Evolutionary conservation across 2,888 invertebrate genomes (phyloP).

Genomic region (Bellardia pandia): DNA sequence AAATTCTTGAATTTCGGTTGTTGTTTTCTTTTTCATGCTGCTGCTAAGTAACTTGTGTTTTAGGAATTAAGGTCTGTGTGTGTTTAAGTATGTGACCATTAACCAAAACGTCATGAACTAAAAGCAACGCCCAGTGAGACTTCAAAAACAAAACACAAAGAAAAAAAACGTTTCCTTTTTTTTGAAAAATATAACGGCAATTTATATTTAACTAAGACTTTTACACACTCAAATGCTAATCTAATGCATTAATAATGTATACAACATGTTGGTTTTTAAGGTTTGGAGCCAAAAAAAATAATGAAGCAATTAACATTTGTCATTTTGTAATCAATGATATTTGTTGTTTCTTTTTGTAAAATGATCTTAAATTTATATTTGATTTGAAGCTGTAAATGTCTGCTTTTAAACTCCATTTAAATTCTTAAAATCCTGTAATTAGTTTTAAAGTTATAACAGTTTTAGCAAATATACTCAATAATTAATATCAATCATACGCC

Average conservation of each 20-base stretch:
- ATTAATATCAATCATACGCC: no score
- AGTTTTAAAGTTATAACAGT: no score
- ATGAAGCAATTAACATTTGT: no score
- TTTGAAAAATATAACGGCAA: not conserved
- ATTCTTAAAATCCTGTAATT: no score
- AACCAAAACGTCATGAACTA: constrained; percentile 20
- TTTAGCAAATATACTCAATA: no score
- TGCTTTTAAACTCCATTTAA: no score
- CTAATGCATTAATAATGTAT: not conserved
- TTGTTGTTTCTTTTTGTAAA: no score
- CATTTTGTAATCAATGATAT: no score
- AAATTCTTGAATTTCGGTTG: not conserved
- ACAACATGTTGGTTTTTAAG: constrained; percentile 11
- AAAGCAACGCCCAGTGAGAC: constrained; percentile 30
- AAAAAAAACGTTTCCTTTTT: constrained; percentile 13
- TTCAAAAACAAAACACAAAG: no score
- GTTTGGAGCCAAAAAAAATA: not conserved
- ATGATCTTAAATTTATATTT: no score
- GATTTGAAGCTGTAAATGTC: no score
- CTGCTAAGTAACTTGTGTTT: not conserved
- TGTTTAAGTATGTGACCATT: constrained; percentile 36
- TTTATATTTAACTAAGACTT: constrained; percentile 7
- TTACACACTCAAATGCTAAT: not conserved
- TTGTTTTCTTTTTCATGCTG: not conserved
- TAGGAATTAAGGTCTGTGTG: not conserved